A percentile compares a stretch with the other conserved stretches of the same genome.
These are phyloP conservation scores for Empidonax alnorum DNA, from an alignment of 2,113 vertebrate genomes.

Conservation along the genomic window DNA sequence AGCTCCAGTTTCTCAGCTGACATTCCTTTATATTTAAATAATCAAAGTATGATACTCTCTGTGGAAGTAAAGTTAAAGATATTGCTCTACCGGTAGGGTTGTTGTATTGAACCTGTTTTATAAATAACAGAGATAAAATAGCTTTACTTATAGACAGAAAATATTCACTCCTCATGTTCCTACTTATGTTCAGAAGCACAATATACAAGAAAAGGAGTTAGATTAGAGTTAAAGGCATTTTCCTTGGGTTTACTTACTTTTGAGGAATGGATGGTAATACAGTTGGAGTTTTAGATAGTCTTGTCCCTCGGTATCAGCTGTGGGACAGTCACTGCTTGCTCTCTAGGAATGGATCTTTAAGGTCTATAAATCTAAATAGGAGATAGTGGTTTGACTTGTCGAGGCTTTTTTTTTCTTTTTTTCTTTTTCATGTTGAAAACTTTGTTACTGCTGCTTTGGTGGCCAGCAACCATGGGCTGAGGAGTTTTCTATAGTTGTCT, in stretches of 20 bases:
- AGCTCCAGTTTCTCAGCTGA: neutral
- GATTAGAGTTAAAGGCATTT: neutral
- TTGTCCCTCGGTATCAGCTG: neutral
- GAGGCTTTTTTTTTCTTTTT: neutral
- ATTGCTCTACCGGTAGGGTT: neutral
- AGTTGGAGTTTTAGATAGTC: neutral
- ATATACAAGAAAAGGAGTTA: neutral
- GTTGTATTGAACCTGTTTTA: neutral
- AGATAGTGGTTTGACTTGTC: accelerated
- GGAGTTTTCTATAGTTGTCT: neutral
- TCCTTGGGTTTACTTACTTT: neutral
- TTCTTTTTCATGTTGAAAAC: neutral
- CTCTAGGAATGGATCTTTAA: neutral
- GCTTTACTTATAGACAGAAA: neutral
- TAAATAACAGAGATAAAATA: neutral
- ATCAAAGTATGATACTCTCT: neutral
- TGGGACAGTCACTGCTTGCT: neutral
- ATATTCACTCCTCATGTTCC: neutral
- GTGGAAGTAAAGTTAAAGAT: neutral
- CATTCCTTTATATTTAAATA: neutral
- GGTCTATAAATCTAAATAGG: neutral
- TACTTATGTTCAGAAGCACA: neutral
- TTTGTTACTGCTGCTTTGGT: neutral
- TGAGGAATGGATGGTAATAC: neutral
- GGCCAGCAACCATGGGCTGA: neutral